Base-by-base conservation (phyloP, 2,888 invertebrate species). In the Corythucha ciliata region DNA sequence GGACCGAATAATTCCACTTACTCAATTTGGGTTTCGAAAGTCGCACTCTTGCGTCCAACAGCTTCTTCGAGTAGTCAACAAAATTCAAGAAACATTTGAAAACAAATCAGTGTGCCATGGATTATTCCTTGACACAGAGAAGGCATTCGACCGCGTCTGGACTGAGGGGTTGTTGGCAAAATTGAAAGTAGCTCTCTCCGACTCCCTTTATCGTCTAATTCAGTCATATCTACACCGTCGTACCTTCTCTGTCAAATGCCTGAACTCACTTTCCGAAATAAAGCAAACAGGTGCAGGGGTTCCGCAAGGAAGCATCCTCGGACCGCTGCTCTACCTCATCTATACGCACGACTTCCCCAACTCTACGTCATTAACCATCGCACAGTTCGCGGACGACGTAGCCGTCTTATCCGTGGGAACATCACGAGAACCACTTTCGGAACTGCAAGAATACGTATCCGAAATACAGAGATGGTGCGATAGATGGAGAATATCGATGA, bases 241-340 rank as follows among this genome's bases (percentile, higher is more conserved):
- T 5, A 32, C 34, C 18, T 53, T 53, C 22, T 21, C 26, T n/a
- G 53, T 53, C 5, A 21, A 21, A 16, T 29, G 18, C 18, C 25
- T 16, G 10, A 24, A 20, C n/a, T 25, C 27, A 14, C 6, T 25
- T n/a, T 52, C 46, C 14, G n/a, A 20, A 7, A 20, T 36, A 6
- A 22, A n/a, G 12, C 1, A 10, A 12, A 24, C 37, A 14, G 18
- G 21, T n/a, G 52, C 52, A 37, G 46, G 52, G 7, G 52, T 52
- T 8, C 52, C 52, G 10, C 52, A 52, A 27, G 39, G 52, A 16
- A 52, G 52, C 25, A 25, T 52, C 14, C 33, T 52, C 3, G 45
- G 46, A 6, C 52, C 52, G 4, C 8, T 47, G 21, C 26, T 47
- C 4, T 52, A 52, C 25, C 14, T 24, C 6, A 5, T 52, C 2